Conservation (phyloP, 2,113 vertebrate genomes). For the Mus pahari region DNA sequence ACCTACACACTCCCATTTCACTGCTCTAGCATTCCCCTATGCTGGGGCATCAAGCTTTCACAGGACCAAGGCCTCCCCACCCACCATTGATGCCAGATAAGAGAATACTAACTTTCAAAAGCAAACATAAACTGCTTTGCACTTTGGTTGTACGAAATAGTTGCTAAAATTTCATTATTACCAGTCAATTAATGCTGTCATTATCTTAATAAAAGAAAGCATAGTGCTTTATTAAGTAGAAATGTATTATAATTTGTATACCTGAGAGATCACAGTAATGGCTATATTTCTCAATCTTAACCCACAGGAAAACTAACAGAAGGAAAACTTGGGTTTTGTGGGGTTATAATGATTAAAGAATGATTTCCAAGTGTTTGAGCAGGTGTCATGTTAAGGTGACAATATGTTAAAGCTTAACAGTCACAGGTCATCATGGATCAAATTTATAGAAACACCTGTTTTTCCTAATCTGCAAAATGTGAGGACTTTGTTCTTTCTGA, state of each 20-base stretch:
- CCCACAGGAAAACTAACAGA: neutral
- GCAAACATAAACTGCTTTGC: neutral
- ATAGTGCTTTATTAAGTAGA: neutral
- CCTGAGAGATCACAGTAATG: neutral
- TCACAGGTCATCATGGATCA: too few relatives aligned
- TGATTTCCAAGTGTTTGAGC: conserved; percentile 47
- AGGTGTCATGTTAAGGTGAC: neutral
- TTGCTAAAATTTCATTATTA: neutral
- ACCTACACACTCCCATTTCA: too few relatives aligned
- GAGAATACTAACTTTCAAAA: conserved; percentile 8
- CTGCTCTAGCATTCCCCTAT: too few relatives aligned
- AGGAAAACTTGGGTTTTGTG: neutral
- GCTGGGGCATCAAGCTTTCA: too few relatives aligned
- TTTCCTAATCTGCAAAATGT: neutral
- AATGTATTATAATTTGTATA: neutral
- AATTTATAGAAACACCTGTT: conserved; percentile 43
- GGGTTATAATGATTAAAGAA: neutral
- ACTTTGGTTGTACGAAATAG: neutral
- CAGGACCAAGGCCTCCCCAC: too few relatives aligned
- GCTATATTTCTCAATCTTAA: neutral
- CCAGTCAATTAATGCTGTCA: neutral
- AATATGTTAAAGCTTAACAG: conserved; percentile 4
- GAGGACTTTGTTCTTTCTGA: neutral
- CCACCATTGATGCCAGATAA: too few relatives aligned
- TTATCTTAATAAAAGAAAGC: neutral